Conservation (phyloP, 1,140 invertebrate genomes). For the Physella acuta region DNA sequence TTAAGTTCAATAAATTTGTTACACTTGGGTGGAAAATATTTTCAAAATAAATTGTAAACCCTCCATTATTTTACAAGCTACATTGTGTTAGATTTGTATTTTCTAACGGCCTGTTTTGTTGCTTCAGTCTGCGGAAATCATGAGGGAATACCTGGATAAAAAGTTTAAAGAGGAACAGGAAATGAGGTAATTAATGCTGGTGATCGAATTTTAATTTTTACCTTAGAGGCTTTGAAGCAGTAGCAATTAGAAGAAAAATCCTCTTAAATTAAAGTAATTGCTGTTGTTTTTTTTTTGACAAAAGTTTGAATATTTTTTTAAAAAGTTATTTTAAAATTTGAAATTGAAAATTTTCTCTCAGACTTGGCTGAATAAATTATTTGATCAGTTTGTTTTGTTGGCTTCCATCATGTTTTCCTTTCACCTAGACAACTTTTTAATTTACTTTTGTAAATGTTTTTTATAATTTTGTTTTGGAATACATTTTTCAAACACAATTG, state of each 20-base stretch:
- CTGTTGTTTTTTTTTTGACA: too few relatives aligned
- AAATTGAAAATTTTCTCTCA: too few relatives aligned
- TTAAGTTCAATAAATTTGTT: neutral
- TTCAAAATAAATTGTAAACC: neutral
- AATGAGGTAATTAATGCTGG: conserved; percentile 45
- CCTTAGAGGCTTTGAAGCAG: neutral
- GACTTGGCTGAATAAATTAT: neutral
- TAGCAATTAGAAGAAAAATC: too few relatives aligned
- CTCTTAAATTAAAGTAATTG: too few relatives aligned
- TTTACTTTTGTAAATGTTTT: neutral
- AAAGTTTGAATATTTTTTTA: too few relatives aligned
- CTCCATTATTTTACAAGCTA: too few relatives aligned
- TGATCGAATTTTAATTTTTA: neutral
- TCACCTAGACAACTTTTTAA: neutral
- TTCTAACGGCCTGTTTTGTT: neutral
- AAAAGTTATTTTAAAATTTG: too few relatives aligned
- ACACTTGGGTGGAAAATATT: neutral
- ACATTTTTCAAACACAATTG: neutral
- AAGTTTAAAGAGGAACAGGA: conserved; percentile 56
- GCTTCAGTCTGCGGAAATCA: conserved; percentile 50
- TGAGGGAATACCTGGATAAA: conserved; percentile 52
- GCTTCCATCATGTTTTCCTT: neutral
- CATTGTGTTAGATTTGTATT: too few relatives aligned
- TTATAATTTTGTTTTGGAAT: neutral
- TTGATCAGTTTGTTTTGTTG: neutral